Conservation (phyloP, 1,140 invertebrate genomes). For the Bombus haemorrhoidalis region DNA sequence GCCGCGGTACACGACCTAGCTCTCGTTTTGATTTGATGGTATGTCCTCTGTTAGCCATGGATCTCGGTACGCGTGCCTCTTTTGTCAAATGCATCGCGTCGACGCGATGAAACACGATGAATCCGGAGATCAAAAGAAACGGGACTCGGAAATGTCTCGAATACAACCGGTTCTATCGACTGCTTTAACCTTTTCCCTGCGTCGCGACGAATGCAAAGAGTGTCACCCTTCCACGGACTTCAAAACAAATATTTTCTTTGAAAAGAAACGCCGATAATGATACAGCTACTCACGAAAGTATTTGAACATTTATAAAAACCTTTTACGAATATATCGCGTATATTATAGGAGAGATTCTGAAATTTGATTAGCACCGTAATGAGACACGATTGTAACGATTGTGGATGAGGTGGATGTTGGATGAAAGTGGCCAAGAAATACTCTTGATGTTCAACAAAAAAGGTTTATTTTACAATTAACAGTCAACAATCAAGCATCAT, state of each 20-base stretch:
- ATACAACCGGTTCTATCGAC: neutral
- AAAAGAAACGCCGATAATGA: neutral
- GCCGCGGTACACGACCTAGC: neutral
- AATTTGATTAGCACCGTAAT: neutral
- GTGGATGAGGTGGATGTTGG: too few relatives aligned
- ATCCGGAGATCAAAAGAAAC: neutral
- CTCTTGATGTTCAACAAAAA: too few relatives aligned
- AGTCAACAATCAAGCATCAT: too few relatives aligned
- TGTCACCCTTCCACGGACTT: neutral
- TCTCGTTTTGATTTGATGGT: conserved; percentile 22
- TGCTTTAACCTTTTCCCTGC: neutral
- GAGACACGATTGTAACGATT: neutral
- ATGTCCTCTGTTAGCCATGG: neutral
- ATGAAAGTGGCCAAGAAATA: too few relatives aligned
- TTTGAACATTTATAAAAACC: neutral
- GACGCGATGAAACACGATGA: neutral
- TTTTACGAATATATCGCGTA: neutral
- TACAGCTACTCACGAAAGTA: too few relatives aligned
- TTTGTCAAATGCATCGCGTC: neutral
- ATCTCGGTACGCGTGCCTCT: neutral
- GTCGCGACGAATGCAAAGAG: neutral
- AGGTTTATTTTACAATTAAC: too few relatives aligned
- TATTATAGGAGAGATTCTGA: neutral
- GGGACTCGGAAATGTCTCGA: neutral
- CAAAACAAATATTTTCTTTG: neutral